Base-by-base conservation (phyloP, 2,113 vertebrate genomes). In the Puntigrus tetrazona region DNA sequence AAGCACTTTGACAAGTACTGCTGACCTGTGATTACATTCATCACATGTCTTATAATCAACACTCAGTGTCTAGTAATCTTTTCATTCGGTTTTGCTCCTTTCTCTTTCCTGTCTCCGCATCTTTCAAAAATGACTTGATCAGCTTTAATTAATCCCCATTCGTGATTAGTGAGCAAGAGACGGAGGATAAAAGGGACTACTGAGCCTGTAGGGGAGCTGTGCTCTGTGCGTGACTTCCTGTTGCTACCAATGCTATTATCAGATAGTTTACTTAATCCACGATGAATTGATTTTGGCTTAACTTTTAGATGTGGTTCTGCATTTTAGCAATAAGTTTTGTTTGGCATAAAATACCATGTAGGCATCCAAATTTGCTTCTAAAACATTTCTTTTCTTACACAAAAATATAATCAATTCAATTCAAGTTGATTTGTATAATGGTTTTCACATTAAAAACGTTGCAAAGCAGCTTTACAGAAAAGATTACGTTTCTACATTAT, bases 51-150 rank as follows among this genome's bases (percentile, higher is more conserved):
- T 57, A 55, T 57, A 59, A 59, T 41, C 34, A 59, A 6, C 29
- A 55, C 7, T 41, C 52, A 14, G 22, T 57, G 31, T 78, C 76
- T 41, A 22, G 2, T n/a, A 36, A 70, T 61, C 34, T 0, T 22
- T 70, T 41, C 7, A 7, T 65, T 65, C 2, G 1, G 27, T 31
- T 67, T 67, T 8, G 29, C 14, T 34, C 29, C 3, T 18, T 67
- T 38, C 20, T 22, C 65, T 22, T 69, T 36, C 3, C 16, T 38
- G 8, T 70, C 34, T 70, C 67, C 11, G 14, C 63, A 67, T 27
- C 29, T 34, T 67, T 67, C 63, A 67, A 67, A 67, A 67, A 67
- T 34, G 29, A 67, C 16, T 67, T 10, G 67, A 70, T 69, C 31
- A 69, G 31, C 8, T 34, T 69, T 20, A 36, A 36, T 36, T 36